phyloP scores from a whole-genome alignment of 2,113 vertebrate genomes.

The Mormyrus lacerda region DNA sequence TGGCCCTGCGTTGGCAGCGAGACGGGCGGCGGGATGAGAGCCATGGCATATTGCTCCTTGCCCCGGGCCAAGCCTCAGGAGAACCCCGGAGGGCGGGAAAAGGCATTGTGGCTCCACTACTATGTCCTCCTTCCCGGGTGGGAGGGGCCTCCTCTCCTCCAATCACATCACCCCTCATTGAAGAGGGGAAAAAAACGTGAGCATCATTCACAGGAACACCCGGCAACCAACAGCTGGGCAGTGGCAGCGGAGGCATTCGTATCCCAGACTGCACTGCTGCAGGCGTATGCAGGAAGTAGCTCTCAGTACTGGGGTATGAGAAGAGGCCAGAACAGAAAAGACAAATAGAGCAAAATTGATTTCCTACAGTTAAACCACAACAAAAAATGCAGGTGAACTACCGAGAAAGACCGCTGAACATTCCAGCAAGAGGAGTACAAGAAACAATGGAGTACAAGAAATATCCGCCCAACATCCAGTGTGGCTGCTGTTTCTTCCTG shows the following conservation, averaged over 20 bases:
- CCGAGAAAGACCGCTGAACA: neutral
- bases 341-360: neutral
- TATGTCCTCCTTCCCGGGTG: neutral
- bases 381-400: neutral
- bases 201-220: neutral
- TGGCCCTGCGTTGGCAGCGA: neutral
- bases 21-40: neutral
- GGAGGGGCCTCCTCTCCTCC: neutral
- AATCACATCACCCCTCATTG: neutral
- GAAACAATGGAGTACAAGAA: neutral
- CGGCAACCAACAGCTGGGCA: neutral
- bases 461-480: neutral
- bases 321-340: neutral
- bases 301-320: neutral
- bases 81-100: neutral
- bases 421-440: neutral
- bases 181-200: neutral
- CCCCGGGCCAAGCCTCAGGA: neutral
- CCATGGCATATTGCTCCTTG: neutral
- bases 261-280: conserved; percentile 4
- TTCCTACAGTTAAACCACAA: neutral
- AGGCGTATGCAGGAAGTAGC: neutral
- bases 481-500: neutral
- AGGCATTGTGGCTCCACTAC: neutral
- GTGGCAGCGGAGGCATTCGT: neutral